Evolutionary conservation across 1,140 invertebrate species (phyloP), one percentile per base, ranked within the genome.

Genomic region (Epicauta chinensis): DNA sequence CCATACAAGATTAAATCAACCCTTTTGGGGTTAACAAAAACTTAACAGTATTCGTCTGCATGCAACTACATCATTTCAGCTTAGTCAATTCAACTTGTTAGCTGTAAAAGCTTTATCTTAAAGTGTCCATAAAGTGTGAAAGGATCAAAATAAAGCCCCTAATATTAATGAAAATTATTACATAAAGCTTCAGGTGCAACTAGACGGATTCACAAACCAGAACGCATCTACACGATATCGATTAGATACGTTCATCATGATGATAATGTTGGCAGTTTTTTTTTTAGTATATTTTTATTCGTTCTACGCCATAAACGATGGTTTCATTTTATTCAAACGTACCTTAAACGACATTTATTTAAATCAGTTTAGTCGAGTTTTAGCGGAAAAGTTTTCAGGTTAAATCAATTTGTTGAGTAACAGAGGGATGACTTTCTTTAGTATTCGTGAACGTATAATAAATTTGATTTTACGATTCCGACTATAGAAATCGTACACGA

Each of bases 331-430:
- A 23, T 23, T 23, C 23, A 36, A 23, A 37, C 35, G 45, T 37
- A 16, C 38, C 45, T 23, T 47, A 37, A 38, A 47, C 44, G 44
- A 46, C 45, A 47, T 47, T 47, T 47, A 47, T 47, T 47, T 37
- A 47, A 47, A 47, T 47, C 45, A 47, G 45, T 47, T 37, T 23
- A 34, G 45, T 47, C 9, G 29, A 45, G 42, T 47, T 47, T 47
- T 16, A 23, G 32, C 42, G 31, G 14, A 12, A 12, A 43, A 43
- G 3, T 43, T 43, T 43, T 43, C 41, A 47, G 34, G 45, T 47
- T 47, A 47, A 47, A 47, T 47, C 45, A 47, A 47, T 47, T 47
- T 47, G 45, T 37, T 12, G 31, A 14, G 45, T 37, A 37, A 38
- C 45, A 38, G 16, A 13, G 45, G 45, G 45, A 38, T 37, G 32